Conservation (phyloP, 2,888 invertebrate genomes). For the Yponomeuta cagnagella region DNA sequence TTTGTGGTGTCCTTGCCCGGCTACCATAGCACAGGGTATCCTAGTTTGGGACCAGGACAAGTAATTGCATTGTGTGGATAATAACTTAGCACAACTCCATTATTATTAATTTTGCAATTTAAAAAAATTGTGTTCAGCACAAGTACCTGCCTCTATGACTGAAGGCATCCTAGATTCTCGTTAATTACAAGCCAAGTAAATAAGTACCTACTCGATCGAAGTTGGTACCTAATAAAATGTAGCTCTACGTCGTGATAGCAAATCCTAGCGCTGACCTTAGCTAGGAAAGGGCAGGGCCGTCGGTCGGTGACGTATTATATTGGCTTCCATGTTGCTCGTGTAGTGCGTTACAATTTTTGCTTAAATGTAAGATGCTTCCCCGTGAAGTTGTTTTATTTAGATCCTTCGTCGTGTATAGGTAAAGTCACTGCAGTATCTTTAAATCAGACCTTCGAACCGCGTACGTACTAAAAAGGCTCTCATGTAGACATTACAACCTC, state of each 20-base stretch:
- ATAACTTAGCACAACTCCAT: no score
- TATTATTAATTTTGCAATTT: not conserved
- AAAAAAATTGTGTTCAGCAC: no score
- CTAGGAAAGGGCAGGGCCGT: slow-evolving; percentile 22
- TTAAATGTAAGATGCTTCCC: not conserved
- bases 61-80: no score
- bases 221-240: slow-evolving; percentile 2
- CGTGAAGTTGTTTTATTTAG: not conserved
- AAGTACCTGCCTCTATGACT: not conserved
- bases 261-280: slow-evolving; percentile 19
- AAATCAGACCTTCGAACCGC: not conserved
- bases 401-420: not conserved
- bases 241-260: slow-evolving; percentile 8
- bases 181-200: not conserved
- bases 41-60: no score
- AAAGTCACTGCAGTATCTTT: not conserved
- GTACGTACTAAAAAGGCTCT: not conserved
- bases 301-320: slow-evolving; percentile 9
- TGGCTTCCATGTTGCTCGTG: not conserved
- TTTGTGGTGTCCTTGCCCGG: no score
- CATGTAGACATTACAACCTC: not conserved
- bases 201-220: not conserved
- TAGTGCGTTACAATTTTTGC: not conserved
- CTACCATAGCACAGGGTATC: no score
- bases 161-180: not conserved